Evolutionary conservation across 2,797 vertebrate genomes (phyloP).

Genomic region (Clamator glandarius): DNA sequence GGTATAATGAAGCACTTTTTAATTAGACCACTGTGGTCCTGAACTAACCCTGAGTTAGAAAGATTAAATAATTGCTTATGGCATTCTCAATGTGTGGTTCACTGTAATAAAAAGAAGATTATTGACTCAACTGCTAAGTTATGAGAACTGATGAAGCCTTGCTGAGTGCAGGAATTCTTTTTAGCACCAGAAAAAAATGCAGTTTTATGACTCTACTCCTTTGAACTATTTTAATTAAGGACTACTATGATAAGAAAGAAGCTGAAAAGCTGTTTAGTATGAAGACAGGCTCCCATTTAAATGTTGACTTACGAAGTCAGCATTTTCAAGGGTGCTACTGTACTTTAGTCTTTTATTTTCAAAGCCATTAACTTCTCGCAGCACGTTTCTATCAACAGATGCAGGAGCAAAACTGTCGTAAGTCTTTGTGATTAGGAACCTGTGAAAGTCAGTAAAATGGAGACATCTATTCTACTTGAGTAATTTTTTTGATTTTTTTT

Average conservation of each 20-base stretch:
- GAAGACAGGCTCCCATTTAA: slow-evolving; percentile 32
- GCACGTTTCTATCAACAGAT: background rate
- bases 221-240: slow-evolving; percentile 75
- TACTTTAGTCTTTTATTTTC: slow-evolving; percentile 6
- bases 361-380: slow-evolving; percentile 25
- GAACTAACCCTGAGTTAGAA: slow-evolving; percentile 2
- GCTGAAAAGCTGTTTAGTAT: slow-evolving; percentile 15
- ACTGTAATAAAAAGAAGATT: slow-evolving; percentile 43
- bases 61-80: slow-evolving; percentile 66
- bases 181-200: slow-evolving; percentile 4
- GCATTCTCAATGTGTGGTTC: slow-evolving; percentile 10
- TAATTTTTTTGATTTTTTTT: background rate
- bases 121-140: slow-evolving; percentile 54
- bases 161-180: slow-evolving; percentile 54
- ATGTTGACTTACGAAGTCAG: slow-evolving; percentile 28
- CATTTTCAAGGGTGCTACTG: slow-evolving; percentile 35
- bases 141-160: slow-evolving; percentile 43
- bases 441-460: background rate
- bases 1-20: slow-evolving; percentile 53
- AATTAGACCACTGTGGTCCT: slow-evolving; percentile 51
- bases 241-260: slow-evolving; percentile 62
- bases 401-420: background rate
- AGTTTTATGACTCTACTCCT: slow-evolving; percentile 52
- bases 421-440: background rate
- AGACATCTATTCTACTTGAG: background rate